Percentiles rank a stretch among this genome's conserved stretches.
Evolutionary conservation across 2,797 vertebrate genomes (phyloP).

Genomic region (Cetoscarus ocellatus): DNA sequence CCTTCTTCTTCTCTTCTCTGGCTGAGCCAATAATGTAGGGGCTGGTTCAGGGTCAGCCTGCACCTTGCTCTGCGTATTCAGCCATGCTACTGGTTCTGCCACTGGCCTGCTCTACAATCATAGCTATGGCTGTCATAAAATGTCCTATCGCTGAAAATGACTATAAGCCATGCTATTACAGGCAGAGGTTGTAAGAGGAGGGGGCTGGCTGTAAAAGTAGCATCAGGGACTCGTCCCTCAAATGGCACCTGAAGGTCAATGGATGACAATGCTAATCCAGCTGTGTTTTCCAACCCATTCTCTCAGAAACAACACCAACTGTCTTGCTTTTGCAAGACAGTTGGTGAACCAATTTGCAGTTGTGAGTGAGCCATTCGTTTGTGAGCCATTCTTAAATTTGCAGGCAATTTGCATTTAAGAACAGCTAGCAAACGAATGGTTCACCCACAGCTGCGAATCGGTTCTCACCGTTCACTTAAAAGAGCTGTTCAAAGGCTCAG

Average conservation of each 20-base stretch:
- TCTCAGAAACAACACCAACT: constrained; percentile 10
- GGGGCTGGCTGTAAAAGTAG: constrained; percentile 74
- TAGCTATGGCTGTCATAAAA: constrained; percentile 75
- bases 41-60: constrained; percentile 75
- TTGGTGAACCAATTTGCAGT: no score
- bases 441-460: no score
- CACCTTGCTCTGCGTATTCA: constrained; percentile 49
- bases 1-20: constrained; percentile 6
- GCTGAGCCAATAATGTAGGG: constrained; percentile 44
- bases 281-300: constrained; percentile 46
- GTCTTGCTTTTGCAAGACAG: no score
- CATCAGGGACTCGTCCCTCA: constrained; percentile 69
- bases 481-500: no score
- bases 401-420: no score
- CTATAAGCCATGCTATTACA: constrained; percentile 74
- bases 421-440: no score
- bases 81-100: constrained; percentile 47
- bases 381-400: no score
- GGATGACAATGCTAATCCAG: constrained; percentile 32
- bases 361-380: no score
- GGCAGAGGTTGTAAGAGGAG: constrained; percentile 39
- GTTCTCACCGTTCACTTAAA: no score
- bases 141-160: constrained; percentile 71
- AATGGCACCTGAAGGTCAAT: constrained; percentile 76
- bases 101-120: constrained; percentile 58